Base-by-base conservation (phyloP, 30 jellyfish, hydroid and myxozoan species). In the Mastigias papua region DNA sequence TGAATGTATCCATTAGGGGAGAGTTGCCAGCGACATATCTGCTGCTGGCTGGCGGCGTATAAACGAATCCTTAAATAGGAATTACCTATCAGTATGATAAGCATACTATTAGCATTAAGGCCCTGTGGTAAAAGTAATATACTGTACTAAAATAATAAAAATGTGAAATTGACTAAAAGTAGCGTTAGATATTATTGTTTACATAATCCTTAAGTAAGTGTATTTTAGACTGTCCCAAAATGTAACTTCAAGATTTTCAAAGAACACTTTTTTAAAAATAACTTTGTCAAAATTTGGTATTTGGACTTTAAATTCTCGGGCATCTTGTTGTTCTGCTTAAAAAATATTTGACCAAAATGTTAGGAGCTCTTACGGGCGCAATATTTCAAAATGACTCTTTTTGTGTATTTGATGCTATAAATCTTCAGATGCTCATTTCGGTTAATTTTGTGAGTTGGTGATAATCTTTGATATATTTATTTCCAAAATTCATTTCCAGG, bases 141-240 rank as follows among this genome's bases (percentile, higher is more conserved):
- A n/a, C n/a, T n/a, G n/a, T n/a, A n/a, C n/a, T n/a, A n/a, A n/a
- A n/a, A n/a, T n/a, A n/a, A n/a, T n/a, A n/a, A n/a, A n/a, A n/a
- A n/a, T n/a, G n/a, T n/a, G n/a, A n/a, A n/a, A n/a, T n/a, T n/a
- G n/a, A n/a, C n/a, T n/a, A n/a, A n/a, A n/a, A n/a, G n/a, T n/a
- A n/a, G n/a, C n/a, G n/a, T n/a, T n/a, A n/a, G n/a, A n/a, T n/a
- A n/a, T n/a, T n/a, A n/a, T n/a, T n/a, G n/a, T n/a, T n/a, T n/a
- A n/a, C n/a, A n/a, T n/a, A n/a, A n/a, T n/a, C n/a, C n/a, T n/a
- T n/a, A n/a, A n/a, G n/a, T n/a, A n/a, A n/a, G n/a, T n/a, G n/a
- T n/a, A 65, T 73, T 35, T 73, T 73, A 73, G 69, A 35, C 66
- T 29, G 73, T 73, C 69, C 84, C 84, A 34, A 73, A 73, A 73